Evolutionary conservation across 2,888 invertebrate species (phyloP).

Genomic region (Pollenia griseotomentosa): DNA sequence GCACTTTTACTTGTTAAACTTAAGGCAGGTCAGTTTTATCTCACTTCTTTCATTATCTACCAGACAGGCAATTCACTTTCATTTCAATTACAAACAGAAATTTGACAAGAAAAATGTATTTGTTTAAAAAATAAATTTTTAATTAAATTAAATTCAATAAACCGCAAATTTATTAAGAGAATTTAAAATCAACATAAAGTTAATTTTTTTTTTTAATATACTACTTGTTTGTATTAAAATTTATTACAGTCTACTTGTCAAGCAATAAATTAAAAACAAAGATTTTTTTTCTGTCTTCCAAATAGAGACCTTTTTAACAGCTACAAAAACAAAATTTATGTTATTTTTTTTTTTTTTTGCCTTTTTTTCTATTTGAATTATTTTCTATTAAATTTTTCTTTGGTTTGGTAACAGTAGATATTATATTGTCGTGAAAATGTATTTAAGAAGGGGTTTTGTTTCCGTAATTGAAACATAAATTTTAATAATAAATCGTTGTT

Average conservation of each 20-base stretch:
- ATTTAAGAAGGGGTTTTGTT: too few relatives aligned
- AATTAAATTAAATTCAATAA: not conserved
- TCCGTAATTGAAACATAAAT: constrained; percentile 10
- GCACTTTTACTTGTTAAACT: not conserved
- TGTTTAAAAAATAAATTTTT: not conserved
- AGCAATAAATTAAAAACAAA: constrained; percentile 21
- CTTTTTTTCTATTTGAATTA: not conserved
- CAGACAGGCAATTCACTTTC: constrained; percentile 20
- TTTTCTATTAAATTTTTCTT: constrained; percentile 3
- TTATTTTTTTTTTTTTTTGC: not conserved
- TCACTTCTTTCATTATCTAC: too few relatives aligned
- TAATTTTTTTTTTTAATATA: not conserved
- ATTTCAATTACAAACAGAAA: not conserved
- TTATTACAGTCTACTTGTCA: constrained; percentile 33
- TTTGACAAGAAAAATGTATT: too few relatives aligned
- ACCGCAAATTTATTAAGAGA: not conserved
- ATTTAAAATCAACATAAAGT: too few relatives aligned
- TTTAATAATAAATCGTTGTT: not conserved
- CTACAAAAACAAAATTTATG: not conserved
- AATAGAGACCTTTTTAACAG: constrained; percentile 5
- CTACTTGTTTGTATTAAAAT: not conserved
- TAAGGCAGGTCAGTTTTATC: constrained; percentile 10
- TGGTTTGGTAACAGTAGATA: not conserved
- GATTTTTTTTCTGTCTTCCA: not conserved
- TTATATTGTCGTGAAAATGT: not conserved